Conservation (phyloP, 2,113 vertebrate species). For the Labrus mixtus region DNA sequence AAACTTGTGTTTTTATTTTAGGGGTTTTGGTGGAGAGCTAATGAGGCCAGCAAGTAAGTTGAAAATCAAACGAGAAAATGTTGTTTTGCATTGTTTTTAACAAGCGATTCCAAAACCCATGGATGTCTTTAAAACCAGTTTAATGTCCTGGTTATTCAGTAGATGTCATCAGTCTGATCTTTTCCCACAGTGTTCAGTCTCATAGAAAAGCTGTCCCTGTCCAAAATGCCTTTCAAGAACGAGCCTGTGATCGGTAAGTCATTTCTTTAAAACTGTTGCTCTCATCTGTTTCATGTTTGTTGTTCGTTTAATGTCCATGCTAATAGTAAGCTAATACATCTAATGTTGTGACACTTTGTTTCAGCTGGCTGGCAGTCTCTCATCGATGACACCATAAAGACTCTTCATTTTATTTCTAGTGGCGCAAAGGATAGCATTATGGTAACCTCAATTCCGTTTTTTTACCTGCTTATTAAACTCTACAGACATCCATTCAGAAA, state of each 20-base stretch:
- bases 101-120: background rate
- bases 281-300: background rate
- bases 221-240: conserved; percentile 90
- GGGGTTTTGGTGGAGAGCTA: conserved; percentile 93
- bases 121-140: background rate
- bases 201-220: conserved; percentile 93
- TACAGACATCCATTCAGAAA: background rate
- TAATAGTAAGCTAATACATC: background rate
- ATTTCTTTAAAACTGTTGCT: background rate
- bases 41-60: conserved; percentile 93
- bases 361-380: conserved; percentile 92
- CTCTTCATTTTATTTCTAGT: conserved; percentile 85
- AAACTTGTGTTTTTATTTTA: conserved; percentile 59
- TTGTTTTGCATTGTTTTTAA: background rate
- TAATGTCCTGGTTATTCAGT: background rate
- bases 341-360: conserved; percentile 31
- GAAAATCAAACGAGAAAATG: background rate
- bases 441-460: conserved; percentile 75
- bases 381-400: conserved; percentile 90
- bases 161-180: background rate
- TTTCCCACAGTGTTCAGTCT: conserved; percentile 87
- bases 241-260: conserved; percentile 88
- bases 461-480: background rate
- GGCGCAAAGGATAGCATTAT: conserved; percentile 83
- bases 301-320: background rate